Conservation (phyloP, 2,888 invertebrate genomes). For the Amiota mariae region DNA sequence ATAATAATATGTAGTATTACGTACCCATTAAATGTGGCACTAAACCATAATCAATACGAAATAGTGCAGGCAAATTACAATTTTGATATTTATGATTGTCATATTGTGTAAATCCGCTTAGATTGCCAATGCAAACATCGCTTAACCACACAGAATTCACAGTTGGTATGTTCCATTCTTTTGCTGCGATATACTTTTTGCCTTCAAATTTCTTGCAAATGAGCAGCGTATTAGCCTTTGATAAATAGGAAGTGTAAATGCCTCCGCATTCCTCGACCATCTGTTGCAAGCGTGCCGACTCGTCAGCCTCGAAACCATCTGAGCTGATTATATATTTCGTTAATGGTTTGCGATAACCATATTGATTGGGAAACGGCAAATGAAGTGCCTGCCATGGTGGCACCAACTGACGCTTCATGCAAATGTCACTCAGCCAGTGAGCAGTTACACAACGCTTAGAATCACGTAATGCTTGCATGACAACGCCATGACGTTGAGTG, state of each 20-base stretch:
- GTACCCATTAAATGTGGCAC: constrained; percentile 94
- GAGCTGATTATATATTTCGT: constrained; percentile 86
- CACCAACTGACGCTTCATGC: constrained; percentile 86
- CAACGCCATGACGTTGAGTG: constrained; percentile 91
- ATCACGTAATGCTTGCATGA: constrained; percentile 85
- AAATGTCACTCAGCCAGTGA: constrained; percentile 93
- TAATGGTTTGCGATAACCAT: constrained; percentile 81
- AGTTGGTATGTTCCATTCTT: constrained; percentile 92
- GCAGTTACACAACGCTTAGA: constrained; percentile 85
- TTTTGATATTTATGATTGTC: constrained; percentile 92
- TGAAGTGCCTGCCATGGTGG: constrained; percentile 97
- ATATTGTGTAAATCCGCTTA: constrained; percentile 85
- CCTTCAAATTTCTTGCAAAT: constrained; percentile 89
- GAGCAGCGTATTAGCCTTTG: constrained; percentile 85
- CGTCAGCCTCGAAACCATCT: constrained; percentile 92
- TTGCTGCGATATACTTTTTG: constrained; percentile 89
- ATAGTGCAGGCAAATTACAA: constrained; percentile 85
- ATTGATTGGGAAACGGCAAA: constrained; percentile 83
- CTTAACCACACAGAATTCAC: constrained; percentile 96
- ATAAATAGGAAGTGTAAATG: constrained; percentile 84
- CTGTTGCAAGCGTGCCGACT: constrained; percentile 84
- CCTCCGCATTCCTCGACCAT: constrained; percentile 92
- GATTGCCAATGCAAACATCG: constrained; percentile 91
- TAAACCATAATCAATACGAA: constrained; percentile 88
- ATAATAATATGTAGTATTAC: constrained; percentile 68